These are phyloP conservation scores for Eulemur albifrons DNA, from an alignment of 2,797 vertebrate species.

Conservation along the genomic window DNA sequence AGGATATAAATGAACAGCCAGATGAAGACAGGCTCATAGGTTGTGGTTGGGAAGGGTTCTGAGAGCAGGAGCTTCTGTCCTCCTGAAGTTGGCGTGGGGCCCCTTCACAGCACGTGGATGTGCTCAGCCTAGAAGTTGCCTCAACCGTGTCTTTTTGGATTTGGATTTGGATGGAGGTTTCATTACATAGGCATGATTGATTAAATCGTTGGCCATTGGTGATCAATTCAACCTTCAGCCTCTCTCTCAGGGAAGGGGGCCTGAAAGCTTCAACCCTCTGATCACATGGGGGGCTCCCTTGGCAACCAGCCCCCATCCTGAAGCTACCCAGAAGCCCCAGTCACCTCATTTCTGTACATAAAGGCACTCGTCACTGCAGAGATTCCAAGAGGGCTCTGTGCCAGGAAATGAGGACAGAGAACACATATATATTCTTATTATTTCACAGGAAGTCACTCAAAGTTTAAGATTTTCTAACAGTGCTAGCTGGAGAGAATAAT, in stretches of 20 bases:
- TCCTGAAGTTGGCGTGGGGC: accelerated
- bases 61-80: neutral
- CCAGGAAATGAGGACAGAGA: neutral
- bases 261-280: neutral
- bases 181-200: neutral
- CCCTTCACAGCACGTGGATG: accelerated
- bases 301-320: neutral
- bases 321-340: neutral
- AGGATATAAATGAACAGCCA: neutral
- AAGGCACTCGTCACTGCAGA: neutral
- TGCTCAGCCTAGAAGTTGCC: neutral
- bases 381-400: neutral
- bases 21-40: neutral
- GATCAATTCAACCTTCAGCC: neutral
- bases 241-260: neutral
- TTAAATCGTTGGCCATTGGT: neutral
- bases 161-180: neutral
- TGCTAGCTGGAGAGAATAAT: neutral
- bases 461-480: neutral
- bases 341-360: neutral
- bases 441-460: neutral
- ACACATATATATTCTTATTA: neutral
- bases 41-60: neutral
- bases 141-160: neutral
- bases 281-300: neutral